Evolutionary conservation across 2,113 vertebrate genomes (phyloP).

Genomic region (Monopterus albus): DNA sequence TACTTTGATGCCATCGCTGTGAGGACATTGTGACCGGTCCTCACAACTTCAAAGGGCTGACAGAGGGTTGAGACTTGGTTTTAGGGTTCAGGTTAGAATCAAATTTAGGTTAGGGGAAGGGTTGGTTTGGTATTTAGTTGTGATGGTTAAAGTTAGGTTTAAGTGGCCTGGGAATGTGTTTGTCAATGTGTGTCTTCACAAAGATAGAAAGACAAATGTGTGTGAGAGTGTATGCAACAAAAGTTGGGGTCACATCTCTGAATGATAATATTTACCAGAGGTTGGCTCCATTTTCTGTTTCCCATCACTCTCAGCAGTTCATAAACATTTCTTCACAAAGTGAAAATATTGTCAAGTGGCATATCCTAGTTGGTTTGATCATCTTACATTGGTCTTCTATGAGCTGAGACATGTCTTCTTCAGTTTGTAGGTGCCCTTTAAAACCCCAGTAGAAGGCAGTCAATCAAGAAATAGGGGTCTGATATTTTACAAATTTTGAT

Average conservation of each 20-base stretch:
- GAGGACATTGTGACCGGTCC: no score
- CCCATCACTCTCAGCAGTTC: neutral
- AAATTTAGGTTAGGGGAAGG: no score
- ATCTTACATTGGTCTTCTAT: neutral
- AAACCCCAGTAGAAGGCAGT: constrained; percentile 3
- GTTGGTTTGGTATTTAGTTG: no score
- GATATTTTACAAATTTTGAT: neutral
- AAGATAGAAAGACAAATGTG: no score
- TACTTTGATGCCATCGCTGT: no score
- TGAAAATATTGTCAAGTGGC: neutral
- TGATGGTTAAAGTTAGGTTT: no score
- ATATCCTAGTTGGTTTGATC: neutral
- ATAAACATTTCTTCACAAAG: constrained; percentile 1
- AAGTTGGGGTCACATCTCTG: constrained; percentile 16
- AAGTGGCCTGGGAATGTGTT: no score
- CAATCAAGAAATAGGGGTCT: neutral
- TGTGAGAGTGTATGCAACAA: constrained; percentile 1
- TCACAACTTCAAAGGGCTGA: no score
- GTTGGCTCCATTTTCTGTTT: constrained; percentile 6
- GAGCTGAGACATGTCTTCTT: neutral
- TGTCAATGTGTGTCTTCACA: no score
- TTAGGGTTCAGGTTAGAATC: no score
- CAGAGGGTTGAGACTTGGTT: no score
- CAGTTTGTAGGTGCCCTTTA: neutral
- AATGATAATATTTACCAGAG: constrained; percentile 26